phyloP scores from a whole-genome alignment of 2,888 invertebrate species.

The Oligia latruncula region DNA sequence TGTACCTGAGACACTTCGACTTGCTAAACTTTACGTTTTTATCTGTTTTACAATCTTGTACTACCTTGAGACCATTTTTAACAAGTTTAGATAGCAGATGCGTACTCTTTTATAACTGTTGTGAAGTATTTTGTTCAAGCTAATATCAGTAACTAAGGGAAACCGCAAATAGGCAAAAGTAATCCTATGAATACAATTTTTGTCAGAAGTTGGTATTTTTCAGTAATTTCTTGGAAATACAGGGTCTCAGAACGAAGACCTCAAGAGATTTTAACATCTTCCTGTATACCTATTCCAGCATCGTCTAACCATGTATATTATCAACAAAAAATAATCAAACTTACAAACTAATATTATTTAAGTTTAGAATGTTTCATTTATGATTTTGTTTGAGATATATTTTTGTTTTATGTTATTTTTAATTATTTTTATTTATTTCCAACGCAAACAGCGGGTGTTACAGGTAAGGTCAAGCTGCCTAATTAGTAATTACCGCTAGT shows the following conservation, averaged over 20 bases:
- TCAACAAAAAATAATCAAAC: not conserved
- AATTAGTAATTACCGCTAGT: constrained; percentile 61
- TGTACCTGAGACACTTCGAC: constrained; percentile 4
- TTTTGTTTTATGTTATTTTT: constrained; percentile 18
- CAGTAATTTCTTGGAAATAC: not conserved
- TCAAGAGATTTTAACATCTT: not conserved
- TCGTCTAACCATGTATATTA: not conserved
- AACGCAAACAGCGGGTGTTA: constrained; percentile 69
- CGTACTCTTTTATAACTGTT: not conserved
- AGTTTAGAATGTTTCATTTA: not conserved
- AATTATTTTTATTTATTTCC: constrained; percentile 46
- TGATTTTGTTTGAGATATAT: not conserved
- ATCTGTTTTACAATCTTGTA: constrained; percentile 9
- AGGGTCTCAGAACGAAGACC: not conserved
- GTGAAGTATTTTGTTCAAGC: not conserved
- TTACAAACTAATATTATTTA: too few relatives aligned
- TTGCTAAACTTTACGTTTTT: constrained; percentile 10
- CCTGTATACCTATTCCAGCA: not conserved
- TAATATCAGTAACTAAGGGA: too few relatives aligned
- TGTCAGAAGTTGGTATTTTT: not conserved
- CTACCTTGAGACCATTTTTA: not conserved
- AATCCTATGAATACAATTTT: not conserved
- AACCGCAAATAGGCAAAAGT: too few relatives aligned
- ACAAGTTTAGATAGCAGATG: not conserved
- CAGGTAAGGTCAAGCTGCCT: constrained; percentile 68